Evolutionary conservation across 2,797 vertebrate genomes (phyloP).

Genomic region (Octomys mimax): DNA sequence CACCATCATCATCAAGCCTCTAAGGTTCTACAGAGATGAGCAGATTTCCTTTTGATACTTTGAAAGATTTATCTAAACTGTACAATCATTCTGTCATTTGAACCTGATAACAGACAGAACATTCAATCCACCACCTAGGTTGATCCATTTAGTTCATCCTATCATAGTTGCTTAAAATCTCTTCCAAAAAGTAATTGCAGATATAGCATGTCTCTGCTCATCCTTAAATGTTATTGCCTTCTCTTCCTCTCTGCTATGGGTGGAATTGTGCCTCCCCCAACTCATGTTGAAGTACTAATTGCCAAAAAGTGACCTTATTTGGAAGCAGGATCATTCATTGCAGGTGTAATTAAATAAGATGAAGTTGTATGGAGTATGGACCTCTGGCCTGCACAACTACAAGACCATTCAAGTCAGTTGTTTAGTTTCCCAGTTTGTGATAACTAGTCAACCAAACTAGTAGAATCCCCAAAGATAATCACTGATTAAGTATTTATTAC

Average conservation of each 20-base stretch:
- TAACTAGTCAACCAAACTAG: background rate
- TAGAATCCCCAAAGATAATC: background rate
- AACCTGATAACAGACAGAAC: background rate
- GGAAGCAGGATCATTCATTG: background rate
- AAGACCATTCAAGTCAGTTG: background rate
- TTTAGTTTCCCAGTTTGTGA: background rate
- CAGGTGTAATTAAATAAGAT: background rate
- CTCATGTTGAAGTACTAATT: background rate
- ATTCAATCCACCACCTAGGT: too few species aligned
- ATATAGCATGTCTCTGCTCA: background rate
- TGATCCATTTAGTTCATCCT: background rate
- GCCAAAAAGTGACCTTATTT: background rate
- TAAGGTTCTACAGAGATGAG: slow-evolving; percentile 88
- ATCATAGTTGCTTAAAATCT: background rate
- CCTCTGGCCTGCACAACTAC: background rate
- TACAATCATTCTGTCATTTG: background rate
- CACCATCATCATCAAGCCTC: slow-evolving; percentile 89
- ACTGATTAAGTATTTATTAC: background rate
- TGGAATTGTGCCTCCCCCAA: background rate
- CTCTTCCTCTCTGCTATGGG: background rate
- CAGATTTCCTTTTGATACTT: background rate
- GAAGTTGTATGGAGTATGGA: background rate
- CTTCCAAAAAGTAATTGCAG: background rate
- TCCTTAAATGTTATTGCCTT: background rate
- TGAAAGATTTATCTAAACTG: background rate